These are phyloP conservation scores for Xenopus tropicalis DNA, from an alignment of 2,113 vertebrate species.

Conservation along the genomic window DNA sequence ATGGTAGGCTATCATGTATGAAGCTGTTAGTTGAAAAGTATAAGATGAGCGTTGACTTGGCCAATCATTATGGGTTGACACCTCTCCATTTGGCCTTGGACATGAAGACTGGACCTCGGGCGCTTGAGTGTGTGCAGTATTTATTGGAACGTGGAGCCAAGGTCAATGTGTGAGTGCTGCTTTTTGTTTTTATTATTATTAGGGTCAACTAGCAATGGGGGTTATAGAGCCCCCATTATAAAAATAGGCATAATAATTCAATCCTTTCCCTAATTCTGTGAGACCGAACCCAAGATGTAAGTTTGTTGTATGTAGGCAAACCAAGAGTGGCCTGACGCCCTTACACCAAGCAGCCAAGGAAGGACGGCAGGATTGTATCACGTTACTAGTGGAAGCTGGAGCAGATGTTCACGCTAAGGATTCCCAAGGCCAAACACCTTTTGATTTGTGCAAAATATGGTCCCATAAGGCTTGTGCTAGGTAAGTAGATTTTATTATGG, in stretches of 20 bases:
- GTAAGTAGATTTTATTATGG: conserved; percentile 45
- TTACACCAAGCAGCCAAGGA: conserved; percentile 54
- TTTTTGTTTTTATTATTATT: background rate
- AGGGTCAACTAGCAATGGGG: too few species aligned
- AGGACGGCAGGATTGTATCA: conserved; percentile 50
- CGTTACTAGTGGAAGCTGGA: conserved; percentile 49
- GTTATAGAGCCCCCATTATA: too few species aligned
- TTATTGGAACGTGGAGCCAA: conserved; percentile 47
- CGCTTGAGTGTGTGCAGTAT: conserved; percentile 54
- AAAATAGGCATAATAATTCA: too few species aligned
- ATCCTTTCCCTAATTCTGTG: too few species aligned
- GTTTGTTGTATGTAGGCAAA: background rate
- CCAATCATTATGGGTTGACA: conserved; percentile 45
- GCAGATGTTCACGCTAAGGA: conserved; percentile 52
- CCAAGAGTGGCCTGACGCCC: conserved; percentile 38
- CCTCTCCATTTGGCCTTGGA: conserved; percentile 57
- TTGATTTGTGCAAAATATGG: conserved; percentile 56
- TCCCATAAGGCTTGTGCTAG: conserved; percentile 52
- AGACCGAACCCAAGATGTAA: too few species aligned
- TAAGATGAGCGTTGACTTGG: conserved; percentile 46
- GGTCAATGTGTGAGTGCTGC: conserved; percentile 54
- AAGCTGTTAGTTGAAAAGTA: conserved; percentile 55
- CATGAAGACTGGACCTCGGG: conserved; percentile 13
- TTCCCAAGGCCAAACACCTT: conserved; percentile 41
- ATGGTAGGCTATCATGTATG: conserved; percentile 50